A percentile compares a stretch with the other conserved stretches of the same genome.
phyloP scores from a whole-genome alignment of 2,113 vertebrate genomes.

The Phoxinus phoxinus region DNA sequence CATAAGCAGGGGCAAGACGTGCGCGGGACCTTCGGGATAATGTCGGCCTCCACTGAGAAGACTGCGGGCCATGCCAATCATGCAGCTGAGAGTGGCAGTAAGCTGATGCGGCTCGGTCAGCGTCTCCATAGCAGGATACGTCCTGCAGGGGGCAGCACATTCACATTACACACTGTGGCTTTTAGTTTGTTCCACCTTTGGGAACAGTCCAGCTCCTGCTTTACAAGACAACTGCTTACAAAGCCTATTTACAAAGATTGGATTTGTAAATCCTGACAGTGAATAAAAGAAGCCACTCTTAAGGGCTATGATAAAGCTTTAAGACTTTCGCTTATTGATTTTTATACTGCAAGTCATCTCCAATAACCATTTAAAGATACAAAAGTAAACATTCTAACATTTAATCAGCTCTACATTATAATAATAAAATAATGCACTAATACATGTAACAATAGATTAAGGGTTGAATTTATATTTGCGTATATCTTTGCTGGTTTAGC shows the following conservation, averaged over 20 bases:
- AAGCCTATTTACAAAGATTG: conserved; percentile 21
- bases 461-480: not conserved
- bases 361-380: not conserved
- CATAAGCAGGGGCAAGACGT: conserved; percentile 97
- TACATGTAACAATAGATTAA: not conserved
- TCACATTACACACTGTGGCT: not conserved
- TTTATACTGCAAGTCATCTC: not conserved
- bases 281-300: not conserved
- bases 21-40: conserved; percentile 95
- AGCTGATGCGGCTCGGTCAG: conserved; percentile 98
- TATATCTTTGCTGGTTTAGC: not conserved
- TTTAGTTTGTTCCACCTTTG: not conserved
- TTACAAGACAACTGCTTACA: conserved; percentile 4
- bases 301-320: not conserved
- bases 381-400: not conserved
- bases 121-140: conserved; percentile 96
- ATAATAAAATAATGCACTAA: not conserved
- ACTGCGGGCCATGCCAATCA: conserved; percentile 96
- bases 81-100: conserved; percentile 96
- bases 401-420: not conserved
- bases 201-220: not conserved
- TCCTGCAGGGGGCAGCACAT: conserved; percentile 73
- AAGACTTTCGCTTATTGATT: not conserved
- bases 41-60: conserved; percentile 88
- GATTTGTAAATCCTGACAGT: conserved; percentile 7